These are phyloP conservation scores for Strigamia maritima DNA, from an alignment of 2,888 invertebrate genomes.

Conservation along the genomic window DNA sequence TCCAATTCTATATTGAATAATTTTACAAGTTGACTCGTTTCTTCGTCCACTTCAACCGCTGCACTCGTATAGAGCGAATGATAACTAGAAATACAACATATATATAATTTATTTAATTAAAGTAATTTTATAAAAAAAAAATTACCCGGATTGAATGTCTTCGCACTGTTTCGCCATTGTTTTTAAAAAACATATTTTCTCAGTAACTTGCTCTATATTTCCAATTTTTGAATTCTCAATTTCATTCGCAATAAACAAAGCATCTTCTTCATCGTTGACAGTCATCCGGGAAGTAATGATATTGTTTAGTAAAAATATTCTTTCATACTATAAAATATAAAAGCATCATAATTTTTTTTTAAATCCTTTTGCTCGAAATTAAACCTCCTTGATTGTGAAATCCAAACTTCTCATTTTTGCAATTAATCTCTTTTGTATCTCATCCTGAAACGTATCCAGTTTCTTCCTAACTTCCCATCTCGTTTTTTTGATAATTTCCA, in stretches of 20 bases:
- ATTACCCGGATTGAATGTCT: background rate
- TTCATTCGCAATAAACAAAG: background rate
- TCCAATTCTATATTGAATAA: conserved; percentile 7
- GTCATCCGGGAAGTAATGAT: background rate
- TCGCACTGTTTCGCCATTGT: background rate
- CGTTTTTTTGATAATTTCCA: background rate
- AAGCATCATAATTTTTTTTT: background rate
- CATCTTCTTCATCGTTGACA: background rate
- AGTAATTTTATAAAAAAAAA: background rate
- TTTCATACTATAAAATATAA: background rate
- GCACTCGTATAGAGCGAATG: background rate
- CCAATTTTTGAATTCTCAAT: background rate
- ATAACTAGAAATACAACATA: background rate
- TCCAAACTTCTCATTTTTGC: background rate
- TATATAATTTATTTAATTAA: background rate
- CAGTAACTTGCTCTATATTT: background rate
- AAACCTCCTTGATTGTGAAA: background rate
- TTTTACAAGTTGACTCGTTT: background rate
- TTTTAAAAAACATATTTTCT: background rate
- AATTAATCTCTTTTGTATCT: background rate
- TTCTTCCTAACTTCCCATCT: background rate
- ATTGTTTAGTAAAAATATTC: background rate
- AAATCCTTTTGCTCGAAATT: background rate
- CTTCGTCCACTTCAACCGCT: background rate
- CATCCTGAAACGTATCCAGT: background rate